A percentile compares a stretch with the other conserved stretches of the same genome.
Evolutionary conservation across 2,797 vertebrate species (phyloP).

Genomic region (Cyprinella venusta): DNA sequence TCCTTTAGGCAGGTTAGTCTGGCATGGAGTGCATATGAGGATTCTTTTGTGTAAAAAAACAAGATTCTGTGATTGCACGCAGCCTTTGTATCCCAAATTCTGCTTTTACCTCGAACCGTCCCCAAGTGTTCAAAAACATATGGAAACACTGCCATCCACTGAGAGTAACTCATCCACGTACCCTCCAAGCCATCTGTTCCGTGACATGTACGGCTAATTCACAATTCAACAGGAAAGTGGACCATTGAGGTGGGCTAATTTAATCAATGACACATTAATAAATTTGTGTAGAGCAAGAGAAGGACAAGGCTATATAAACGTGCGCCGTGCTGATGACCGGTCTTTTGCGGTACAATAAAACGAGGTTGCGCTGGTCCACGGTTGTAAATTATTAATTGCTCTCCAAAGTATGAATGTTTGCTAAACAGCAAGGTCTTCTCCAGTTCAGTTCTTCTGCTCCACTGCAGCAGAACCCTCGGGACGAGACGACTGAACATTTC

Average conservation of each 20-base stretch:
- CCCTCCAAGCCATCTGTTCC: constrained; percentile 42
- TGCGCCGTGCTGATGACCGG: constrained; percentile 34
- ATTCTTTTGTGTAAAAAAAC: background rate
- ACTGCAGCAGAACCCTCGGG: constrained; percentile 78
- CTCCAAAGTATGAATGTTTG: constrained; percentile 84
- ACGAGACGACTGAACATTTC: constrained; percentile 73
- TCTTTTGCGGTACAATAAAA: constrained; percentile 76
- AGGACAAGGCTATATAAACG: constrained; percentile 27
- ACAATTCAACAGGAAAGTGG: constrained; percentile 12
- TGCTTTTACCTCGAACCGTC: constrained; percentile 3
- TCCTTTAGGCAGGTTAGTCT: background rate
- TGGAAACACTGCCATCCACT: constrained; percentile 22
- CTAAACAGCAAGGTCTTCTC: constrained; percentile 85
- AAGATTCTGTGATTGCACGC: background rate
- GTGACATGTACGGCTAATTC: constrained; percentile 30
- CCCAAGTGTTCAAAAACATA: constrained; percentile 18
- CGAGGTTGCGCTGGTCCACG: constrained; percentile 77
- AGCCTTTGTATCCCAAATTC: background rate
- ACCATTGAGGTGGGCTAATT: constrained; percentile 29
- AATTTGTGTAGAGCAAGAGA: constrained; percentile 17
- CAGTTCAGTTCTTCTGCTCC: constrained; percentile 86
- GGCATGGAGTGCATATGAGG: background rate
- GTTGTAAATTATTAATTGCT: constrained; percentile 85
- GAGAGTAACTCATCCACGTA: constrained; percentile 35
- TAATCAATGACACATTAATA: constrained; percentile 52